Base-by-base conservation (phyloP, 2,797 vertebrate genomes). In the Loris lydekkerianus region DNA sequence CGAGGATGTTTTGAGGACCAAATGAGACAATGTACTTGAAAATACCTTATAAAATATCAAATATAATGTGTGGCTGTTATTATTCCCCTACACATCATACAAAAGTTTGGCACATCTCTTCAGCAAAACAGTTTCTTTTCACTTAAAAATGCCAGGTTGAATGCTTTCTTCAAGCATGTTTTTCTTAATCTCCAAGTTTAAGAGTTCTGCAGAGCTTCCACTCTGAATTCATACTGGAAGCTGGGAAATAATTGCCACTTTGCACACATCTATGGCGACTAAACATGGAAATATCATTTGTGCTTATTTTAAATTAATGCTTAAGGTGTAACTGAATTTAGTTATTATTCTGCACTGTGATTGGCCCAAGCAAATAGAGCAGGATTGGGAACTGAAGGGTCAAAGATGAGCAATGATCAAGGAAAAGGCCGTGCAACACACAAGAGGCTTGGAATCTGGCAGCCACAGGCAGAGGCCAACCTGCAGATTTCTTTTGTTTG, bases 21-120 rank as follows among this genome's bases (percentile, higher is more conserved):
- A 95, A 25, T 37, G 43, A 73, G 61, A 93, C 94, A 84, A 82
- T 72, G 27, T 21, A 76, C 77, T 81, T 78, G 29, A 84, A 94
- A 86, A 20, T 40, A n/a, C 20, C 53, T 85, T 91, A 69, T 34
- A 70, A 93, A 63, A 86, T 86, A 53, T 70, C 80, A 83, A 84
- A 63, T 29, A 5, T 10, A 46, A 7, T 75, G 14, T 14, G 2
- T 37, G 65, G 2, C 6, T 72, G 10, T 69, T 60, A 27, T 56
- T 69, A 43, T 94, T 77, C 25, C 69, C 29, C 43, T 63, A 58
- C 14, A 25, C 34, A 23, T 27, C 53, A 37, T 10, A 27, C 43
- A 61, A 61, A 89, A 65, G 63, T 61, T 81, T 91, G n/a, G 65
- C 9, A n/a, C 20, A 10, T 65, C 29, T 90, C 27, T 76, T 83